A percentile compares a stretch with the other conserved stretches of the same genome.
These are phyloP conservation scores for Drosophila monieri DNA, from an alignment of 2,888 invertebrate genomes.

Conservation along the genomic window DNA sequence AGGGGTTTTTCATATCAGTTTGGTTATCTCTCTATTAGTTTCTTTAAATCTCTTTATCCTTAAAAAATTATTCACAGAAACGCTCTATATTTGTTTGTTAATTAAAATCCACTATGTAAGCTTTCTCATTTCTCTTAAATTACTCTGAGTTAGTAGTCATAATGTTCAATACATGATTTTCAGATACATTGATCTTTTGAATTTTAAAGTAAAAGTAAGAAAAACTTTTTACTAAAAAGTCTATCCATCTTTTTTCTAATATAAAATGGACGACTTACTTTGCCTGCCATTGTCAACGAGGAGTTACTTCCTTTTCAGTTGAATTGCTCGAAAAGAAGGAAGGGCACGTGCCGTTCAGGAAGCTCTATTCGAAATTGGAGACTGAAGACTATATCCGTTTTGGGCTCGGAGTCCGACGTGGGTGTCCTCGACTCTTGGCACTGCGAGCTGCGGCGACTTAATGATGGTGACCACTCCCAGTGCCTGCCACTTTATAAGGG, in stretches of 20 bases:
- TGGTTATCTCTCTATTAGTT: neutral
- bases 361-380: slow-evolving; percentile 30
- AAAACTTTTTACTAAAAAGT: no score
- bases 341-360: slow-evolving; percentile 45
- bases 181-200: neutral
- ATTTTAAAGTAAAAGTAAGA: neutral
- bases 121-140: no score
- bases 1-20: no score
- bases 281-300: slow-evolving; percentile 67
- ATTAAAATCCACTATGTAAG: neutral
- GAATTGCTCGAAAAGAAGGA: slow-evolving; percentile 37
- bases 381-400: slow-evolving; percentile 45
- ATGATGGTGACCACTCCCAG: slow-evolving; percentile 64
- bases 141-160: no score
- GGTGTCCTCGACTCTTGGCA: slow-evolving; percentile 56
- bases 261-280: slow-evolving; percentile 71
- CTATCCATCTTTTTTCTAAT: neutral
- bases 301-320: slow-evolving; percentile 30
- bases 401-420: slow-evolving; percentile 11
- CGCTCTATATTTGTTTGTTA: neutral
- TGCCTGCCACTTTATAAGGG: slow-evolving; percentile 67
- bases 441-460: slow-evolving; percentile 55
- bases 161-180: neutral
- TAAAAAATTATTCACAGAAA: neutral
- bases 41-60: no score